A percentile compares a stretch with the other conserved stretches of the same genome.
Evolutionary conservation across 2,113 vertebrate genomes (phyloP).

Genomic region (Dendrocopos noguchii): DNA sequence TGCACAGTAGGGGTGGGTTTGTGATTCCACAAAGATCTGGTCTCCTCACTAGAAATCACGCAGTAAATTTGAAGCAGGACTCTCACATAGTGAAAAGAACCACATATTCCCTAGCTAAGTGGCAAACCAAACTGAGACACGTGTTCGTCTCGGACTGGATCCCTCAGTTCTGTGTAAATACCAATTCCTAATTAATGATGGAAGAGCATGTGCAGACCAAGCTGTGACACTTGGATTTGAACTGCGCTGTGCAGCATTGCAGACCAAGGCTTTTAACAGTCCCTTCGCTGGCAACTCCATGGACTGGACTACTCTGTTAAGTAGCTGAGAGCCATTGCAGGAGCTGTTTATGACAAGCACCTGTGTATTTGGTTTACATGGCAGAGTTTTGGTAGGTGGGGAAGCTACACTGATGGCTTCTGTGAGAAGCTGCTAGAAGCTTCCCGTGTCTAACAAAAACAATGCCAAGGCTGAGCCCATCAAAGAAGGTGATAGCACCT

Average conservation of each 20-base stretch:
- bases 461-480: not conserved
- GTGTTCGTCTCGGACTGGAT: not conserved
- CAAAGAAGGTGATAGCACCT: not conserved
- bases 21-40: not conserved
- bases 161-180: not conserved
- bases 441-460: not conserved
- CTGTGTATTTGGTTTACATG: not conserved
- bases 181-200: not conserved
- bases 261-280: not conserved
- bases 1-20: not conserved
- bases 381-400: not conserved
- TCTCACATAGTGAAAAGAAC: not conserved
- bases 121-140: not conserved
- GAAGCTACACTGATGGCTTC: not conserved
- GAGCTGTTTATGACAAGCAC: not conserved
- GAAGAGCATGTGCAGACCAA: not conserved
- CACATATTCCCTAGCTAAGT: not conserved
- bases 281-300: not conserved
- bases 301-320: fast-evolving
- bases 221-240: not conserved
- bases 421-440: not conserved
- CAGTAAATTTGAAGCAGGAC: not conserved
- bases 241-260: not conserved
- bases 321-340: not conserved
- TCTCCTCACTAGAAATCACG: not conserved